Conservation (phyloP, 2,797 vertebrate genomes). For the Helostoma temminkii region DNA sequence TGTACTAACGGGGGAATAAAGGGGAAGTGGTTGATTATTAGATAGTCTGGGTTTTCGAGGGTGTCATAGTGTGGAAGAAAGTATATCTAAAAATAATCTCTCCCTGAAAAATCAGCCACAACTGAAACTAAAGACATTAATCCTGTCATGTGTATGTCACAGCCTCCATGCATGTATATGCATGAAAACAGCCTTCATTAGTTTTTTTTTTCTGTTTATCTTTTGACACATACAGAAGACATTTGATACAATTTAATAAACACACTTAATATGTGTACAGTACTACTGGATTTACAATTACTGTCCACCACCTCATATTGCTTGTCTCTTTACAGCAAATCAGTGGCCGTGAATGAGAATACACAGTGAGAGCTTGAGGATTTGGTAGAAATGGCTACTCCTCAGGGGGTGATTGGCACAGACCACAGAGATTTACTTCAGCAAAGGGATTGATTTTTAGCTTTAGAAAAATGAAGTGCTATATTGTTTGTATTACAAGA, state of each 20-base stretch:
- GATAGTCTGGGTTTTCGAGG: neutral
- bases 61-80: constrained; percentile 1
- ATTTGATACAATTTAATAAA: neutral
- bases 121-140: neutral
- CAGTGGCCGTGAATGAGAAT: neutral
- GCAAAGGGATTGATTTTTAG: neutral
- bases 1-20: constrained; percentile 42
- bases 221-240: neutral
- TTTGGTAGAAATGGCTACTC: neutral
- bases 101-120: neutral
- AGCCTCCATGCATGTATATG: neutral
- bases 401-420: constrained; percentile 11
- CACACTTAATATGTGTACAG: neutral
- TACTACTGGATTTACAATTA: neutral
- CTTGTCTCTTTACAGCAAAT: neutral
- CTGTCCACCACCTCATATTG: neutral
- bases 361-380: neutral
- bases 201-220: neutral
- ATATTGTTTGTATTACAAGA: too few relatives aligned
- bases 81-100: constrained; percentile 11
- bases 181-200: constrained; percentile 1
- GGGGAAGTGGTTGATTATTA: constrained; percentile 36
- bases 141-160: neutral
- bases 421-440: neutral
- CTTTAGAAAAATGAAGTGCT: too few relatives aligned